These are phyloP conservation scores for Muricea muricata DNA, from an alignment of 92 coral and sea anemone genomes.

Conservation along the genomic window DNA sequence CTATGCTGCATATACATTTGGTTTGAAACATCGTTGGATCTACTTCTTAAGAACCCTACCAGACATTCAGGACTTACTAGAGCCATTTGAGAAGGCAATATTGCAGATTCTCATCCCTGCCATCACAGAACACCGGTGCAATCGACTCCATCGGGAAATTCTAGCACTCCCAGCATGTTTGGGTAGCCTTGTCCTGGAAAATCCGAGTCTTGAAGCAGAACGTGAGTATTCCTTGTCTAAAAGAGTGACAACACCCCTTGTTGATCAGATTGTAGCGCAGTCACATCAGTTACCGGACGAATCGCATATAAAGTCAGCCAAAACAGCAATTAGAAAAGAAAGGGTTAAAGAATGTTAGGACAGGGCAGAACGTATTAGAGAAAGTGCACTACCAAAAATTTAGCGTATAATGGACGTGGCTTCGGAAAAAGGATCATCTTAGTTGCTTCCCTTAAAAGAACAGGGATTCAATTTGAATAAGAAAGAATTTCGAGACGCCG, in stretches of 20 bases:
- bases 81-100: constrained; percentile 38
- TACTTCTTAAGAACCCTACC: constrained; percentile 27
- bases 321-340: constrained; percentile 10
- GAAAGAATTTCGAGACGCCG: constrained; percentile 25
- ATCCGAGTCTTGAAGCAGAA: constrained; percentile 26
- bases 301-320: neutral
- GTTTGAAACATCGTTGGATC: no score
- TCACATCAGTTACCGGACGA: constrained; percentile 40
- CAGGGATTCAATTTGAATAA: constrained; percentile 31
- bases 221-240: constrained; percentile 34
- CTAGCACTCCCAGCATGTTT: constrained; percentile 44
- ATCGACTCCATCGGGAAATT: constrained; percentile 20
- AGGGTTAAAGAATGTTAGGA: constrained; percentile 42
- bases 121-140: neutral
- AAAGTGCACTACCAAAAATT: constrained; percentile 13
- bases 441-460: constrained; percentile 28
- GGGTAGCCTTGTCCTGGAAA: constrained; percentile 49
- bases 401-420: constrained; percentile 13
- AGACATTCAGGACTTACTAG: constrained; percentile 41
- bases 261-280: constrained; percentile 37
- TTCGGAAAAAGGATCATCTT: constrained; percentile 25
- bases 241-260: constrained; percentile 50
- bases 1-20: constrained; percentile 52
- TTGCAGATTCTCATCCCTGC: constrained; percentile 34
- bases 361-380: constrained; percentile 25